A percentile compares a stretch with the other conserved stretches of the same genome.
phyloP scores from a whole-genome alignment of 2,888 invertebrate species.

The Torymus aiolomorphi region DNA sequence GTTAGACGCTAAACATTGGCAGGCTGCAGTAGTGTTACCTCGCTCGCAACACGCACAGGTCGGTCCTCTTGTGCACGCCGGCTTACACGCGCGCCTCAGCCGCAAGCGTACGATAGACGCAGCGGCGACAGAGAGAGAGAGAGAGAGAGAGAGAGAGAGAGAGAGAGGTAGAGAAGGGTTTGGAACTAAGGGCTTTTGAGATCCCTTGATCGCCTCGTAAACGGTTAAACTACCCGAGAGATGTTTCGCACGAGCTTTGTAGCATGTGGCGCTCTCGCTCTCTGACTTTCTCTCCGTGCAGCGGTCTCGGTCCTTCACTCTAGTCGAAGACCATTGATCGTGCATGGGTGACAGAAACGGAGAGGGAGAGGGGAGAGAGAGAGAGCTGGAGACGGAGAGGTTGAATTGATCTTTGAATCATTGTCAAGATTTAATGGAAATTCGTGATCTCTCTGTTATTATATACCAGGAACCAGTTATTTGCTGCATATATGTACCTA shows the following conservation, averaged over 20 bases:
- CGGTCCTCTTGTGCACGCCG: background rate
- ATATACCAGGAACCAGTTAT: too few relatives aligned
- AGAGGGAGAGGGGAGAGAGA: too few relatives aligned
- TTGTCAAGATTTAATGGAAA: slow-evolving; percentile 44
- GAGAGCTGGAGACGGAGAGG: background rate
- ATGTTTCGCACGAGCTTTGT: slow-evolving; percentile 37
- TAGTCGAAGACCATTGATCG: slow-evolving; percentile 23
- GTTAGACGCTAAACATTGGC: too few relatives aligned
- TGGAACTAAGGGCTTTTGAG: background rate
- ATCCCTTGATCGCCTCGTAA: slow-evolving; percentile 30
- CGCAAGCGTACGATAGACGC: slow-evolving; percentile 9
- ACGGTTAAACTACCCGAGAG: slow-evolving; percentile 43
- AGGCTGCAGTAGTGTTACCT: too few relatives aligned
- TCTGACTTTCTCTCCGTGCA: background rate
- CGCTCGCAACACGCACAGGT: too few relatives aligned
- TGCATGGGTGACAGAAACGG: too few relatives aligned
- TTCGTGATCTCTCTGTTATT: background rate
- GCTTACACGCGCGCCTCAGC: slow-evolving; percentile 20
- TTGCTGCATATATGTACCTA: too few relatives aligned
- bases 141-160: slow-evolving; percentile 1
- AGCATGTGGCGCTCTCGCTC: background rate
- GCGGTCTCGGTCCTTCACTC: background rate
- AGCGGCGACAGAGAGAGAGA: background rate
- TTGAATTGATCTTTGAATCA: slow-evolving; percentile 16
- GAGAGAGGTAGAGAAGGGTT: background rate